Conservation (phyloP, 2,797 vertebrate genomes). For the Hippocampus kuda region DNA sequence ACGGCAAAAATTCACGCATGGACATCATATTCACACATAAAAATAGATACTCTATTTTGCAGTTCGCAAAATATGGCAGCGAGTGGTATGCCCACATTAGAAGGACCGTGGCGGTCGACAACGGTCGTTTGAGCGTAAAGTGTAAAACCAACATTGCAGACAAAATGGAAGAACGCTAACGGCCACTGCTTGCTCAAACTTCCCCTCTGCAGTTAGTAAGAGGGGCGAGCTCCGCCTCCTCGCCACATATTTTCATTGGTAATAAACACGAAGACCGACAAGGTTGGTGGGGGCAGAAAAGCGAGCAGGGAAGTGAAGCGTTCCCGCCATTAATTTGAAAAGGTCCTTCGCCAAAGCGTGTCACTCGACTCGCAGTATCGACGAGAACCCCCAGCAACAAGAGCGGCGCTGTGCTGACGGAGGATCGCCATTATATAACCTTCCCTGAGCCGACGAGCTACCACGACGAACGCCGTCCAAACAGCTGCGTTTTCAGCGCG, state of each 20-base stretch:
- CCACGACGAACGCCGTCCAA: slow-evolving; percentile 24
- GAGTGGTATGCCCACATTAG: background rate
- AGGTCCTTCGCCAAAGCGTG: slow-evolving; percentile 49
- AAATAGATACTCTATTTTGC: background rate
- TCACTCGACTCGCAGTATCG: slow-evolving; percentile 46
- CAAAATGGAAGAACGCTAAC: background rate
- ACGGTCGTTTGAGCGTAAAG: background rate
- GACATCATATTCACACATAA: too few species aligned
- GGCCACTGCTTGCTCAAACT: background rate
- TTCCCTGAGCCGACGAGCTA: slow-evolving; percentile 36
- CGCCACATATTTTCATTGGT: slow-evolving; percentile 51
- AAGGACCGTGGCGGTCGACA: background rate
- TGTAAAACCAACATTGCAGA: background rate
- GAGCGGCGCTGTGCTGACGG: slow-evolving; percentile 59
- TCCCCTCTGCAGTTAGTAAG: slow-evolving; percentile 12
- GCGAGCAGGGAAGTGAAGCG: slow-evolving; percentile 24
- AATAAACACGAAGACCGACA: slow-evolving; percentile 48
- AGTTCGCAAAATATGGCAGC: background rate
- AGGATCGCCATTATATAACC: slow-evolving; percentile 72
- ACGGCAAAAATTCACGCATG: too few species aligned
- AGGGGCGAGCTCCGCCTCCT: slow-evolving; percentile 57
- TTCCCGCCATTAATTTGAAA: slow-evolving; percentile 71
- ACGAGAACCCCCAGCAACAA: slow-evolving; percentile 62
- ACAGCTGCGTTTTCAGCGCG: slow-evolving; percentile 11
- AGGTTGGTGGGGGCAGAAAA: slow-evolving; percentile 22